These are phyloP conservation scores for Merops nubicus DNA, from an alignment of 2,113 vertebrate species.

Conservation along the genomic window DNA sequence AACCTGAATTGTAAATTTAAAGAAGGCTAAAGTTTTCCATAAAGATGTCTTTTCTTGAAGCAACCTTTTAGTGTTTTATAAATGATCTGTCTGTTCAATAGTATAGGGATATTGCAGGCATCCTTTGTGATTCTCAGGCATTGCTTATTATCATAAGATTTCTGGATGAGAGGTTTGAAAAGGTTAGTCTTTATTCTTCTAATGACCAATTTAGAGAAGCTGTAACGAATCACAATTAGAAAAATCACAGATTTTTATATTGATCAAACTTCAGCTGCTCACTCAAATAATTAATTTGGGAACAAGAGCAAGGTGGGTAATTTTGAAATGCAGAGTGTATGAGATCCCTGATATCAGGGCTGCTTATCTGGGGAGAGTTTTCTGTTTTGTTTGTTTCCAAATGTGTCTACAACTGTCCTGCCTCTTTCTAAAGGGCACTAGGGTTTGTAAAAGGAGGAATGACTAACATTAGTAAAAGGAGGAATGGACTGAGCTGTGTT, in stretches of 20 bases:
- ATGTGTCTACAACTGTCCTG: not conserved
- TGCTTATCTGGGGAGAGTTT: not conserved
- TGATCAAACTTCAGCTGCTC: not conserved
- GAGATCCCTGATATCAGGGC: not conserved
- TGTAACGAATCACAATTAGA: constrained; percentile 15
- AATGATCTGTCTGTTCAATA: constrained; percentile 47
- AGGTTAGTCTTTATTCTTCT: constrained; percentile 38
- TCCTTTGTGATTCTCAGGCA: constrained; percentile 28
- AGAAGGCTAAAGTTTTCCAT: constrained; percentile 31
- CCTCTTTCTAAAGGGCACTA: not conserved
- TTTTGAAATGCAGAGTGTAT: not conserved
- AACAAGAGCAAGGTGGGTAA: too few species aligned
- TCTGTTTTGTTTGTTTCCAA: not conserved
- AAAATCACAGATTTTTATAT: constrained; percentile 35
- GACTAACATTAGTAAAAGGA: too few species aligned
- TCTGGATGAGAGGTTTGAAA: constrained; percentile 46
- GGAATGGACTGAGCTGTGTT: not conserved
- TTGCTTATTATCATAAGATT: constrained; percentile 56
- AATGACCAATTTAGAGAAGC: not conserved
- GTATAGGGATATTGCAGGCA: constrained; percentile 13
- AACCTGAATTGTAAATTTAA: constrained; percentile 49
- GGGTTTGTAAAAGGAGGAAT: not conserved
- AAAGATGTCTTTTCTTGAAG: constrained; percentile 53
- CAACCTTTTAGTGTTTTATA: constrained; percentile 53
- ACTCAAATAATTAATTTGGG: not conserved